These are phyloP conservation scores for Cololabis saira DNA, from an alignment of 2,113 vertebrate species.

Conservation along the genomic window DNA sequence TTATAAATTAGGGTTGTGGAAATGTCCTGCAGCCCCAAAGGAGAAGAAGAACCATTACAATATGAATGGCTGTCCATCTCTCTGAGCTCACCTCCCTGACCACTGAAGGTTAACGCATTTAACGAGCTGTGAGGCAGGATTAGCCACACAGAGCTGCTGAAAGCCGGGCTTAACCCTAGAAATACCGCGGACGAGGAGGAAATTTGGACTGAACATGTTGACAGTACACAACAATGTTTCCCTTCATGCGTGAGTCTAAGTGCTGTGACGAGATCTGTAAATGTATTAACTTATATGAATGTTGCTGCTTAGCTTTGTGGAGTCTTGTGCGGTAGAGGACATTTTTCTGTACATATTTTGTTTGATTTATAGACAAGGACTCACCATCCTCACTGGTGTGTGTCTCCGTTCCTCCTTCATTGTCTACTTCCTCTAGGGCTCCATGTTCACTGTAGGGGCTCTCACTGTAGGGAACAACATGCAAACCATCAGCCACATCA, in stretches of 20 bases:
- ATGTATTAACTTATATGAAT: no score
- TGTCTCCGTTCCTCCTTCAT: constrained; percentile 90
- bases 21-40: constrained; percentile 8
- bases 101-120: constrained; percentile 58
- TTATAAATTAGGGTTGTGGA: constrained; percentile 25
- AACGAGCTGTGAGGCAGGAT: constrained; percentile 65
- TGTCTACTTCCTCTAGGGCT: constrained; percentile 93
- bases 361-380: constrained; percentile 23
- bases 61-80: constrained; percentile 61
- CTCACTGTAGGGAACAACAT: constrained; percentile 81
- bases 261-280: no score
- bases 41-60: constrained; percentile 59
- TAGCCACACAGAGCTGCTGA: constrained; percentile 39
- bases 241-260: no score
- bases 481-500: constrained; percentile 17
- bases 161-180: constrained; percentile 37
- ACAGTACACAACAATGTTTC: neutral
- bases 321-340: no score
- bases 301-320: no score
- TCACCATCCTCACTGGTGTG: constrained; percentile 97
- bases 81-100: constrained; percentile 31
- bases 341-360: no score
- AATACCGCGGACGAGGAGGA: neutral
- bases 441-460: constrained; percentile 97
- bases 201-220: neutral